Conservation (phyloP, 2,888 invertebrate species). For the Heteromurus nitidus region DNA sequence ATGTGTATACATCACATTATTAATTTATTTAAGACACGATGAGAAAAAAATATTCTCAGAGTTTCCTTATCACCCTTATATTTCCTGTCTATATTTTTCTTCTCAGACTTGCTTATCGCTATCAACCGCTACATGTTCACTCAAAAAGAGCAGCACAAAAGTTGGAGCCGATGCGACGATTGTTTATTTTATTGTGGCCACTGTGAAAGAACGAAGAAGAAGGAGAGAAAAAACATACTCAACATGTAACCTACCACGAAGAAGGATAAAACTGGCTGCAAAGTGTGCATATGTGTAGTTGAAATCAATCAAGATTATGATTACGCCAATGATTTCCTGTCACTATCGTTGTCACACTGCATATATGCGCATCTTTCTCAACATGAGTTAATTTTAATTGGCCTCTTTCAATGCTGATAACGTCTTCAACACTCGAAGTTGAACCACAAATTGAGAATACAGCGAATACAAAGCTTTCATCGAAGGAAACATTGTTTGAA, state of each 20-base stretch:
- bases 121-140: constrained; percentile 45
- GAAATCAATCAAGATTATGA: too few relatives aligned
- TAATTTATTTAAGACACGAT: constrained; percentile 22
- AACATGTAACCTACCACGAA: not conserved
- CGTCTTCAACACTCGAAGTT: too few relatives aligned
- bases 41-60: constrained; percentile 16
- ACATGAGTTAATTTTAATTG: too few relatives aligned
- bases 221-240: not conserved
- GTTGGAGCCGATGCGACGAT: not conserved
- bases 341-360: too few relatives aligned
- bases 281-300: too few relatives aligned
- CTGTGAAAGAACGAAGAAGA: not conserved
- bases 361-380: too few relatives aligned
- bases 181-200: not conserved
- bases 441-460: too few relatives aligned
- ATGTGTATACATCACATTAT: not conserved
- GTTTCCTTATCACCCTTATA: constrained; percentile 44
- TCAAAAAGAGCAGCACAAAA: not conserved
- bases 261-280: too few relatives aligned
- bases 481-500: too few relatives aligned
- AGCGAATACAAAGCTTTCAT: too few relatives aligned
- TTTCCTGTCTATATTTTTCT: constrained; percentile 51
- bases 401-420: too few relatives aligned
- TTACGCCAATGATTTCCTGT: too few relatives aligned
- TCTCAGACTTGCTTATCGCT: constrained; percentile 33